Evolutionary conservation across 2,888 invertebrate genomes (phyloP).

Genomic region (Ophraella communa): DNA sequence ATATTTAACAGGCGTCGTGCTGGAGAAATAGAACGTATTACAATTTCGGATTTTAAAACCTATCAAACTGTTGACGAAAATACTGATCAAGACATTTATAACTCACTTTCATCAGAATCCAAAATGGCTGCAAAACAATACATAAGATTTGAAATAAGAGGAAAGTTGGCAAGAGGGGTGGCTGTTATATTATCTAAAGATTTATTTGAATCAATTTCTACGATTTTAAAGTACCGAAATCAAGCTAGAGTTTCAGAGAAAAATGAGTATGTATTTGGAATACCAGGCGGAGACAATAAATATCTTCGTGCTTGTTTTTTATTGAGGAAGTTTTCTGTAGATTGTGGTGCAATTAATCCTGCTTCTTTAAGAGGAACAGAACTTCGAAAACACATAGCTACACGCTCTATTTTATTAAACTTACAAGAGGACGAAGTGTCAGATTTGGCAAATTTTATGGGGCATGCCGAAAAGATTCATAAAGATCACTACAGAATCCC

Average conservation of each 20-base stretch:
- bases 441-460: slow-evolving; percentile 43
- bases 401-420: slow-evolving; percentile 38
- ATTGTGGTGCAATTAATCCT: slow-evolving; percentile 42
- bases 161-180: slow-evolving; percentile 14
- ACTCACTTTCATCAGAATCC: slow-evolving; percentile 10
- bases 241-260: slow-evolving; percentile 17
- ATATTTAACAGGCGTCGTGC: slow-evolving; percentile 35
- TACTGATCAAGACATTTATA: slow-evolving; percentile 11
- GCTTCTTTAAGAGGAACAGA: slow-evolving; percentile 33
- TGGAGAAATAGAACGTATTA: slow-evolving; percentile 31
- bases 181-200: slow-evolving; percentile 20
- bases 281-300: slow-evolving; percentile 6
- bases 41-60: slow-evolving; percentile 23
- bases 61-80: slow-evolving; percentile 27
- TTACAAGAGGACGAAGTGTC: slow-evolving; percentile 40
- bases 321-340: slow-evolving; percentile 36
- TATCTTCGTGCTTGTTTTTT: slow-evolving; percentile 41
- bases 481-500: slow-evolving; percentile 41
- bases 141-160: slow-evolving; percentile 16
- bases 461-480: slow-evolving; percentile 44
- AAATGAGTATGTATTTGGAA: slow-evolving; percentile 31
- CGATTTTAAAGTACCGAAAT: slow-evolving; percentile 13
- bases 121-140: slow-evolving; percentile 11
- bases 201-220: slow-evolving; percentile 10
- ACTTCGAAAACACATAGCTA: slow-evolving; percentile 44